Conservation (phyloP, 1,140 invertebrate genomes). For the Rhyzopertha dominica region DNA sequence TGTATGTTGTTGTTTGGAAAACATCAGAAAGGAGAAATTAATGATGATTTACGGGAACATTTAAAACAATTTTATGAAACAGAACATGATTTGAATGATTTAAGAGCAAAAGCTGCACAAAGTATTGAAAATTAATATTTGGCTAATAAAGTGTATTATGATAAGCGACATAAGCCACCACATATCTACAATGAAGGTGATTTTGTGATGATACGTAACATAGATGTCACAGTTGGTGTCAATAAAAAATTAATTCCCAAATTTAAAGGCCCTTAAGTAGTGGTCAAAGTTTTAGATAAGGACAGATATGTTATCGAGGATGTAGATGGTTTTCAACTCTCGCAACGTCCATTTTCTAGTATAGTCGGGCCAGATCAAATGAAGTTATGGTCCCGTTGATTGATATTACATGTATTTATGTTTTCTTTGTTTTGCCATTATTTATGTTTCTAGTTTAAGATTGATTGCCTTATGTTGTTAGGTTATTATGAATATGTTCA, state of each 20-base stretch:
- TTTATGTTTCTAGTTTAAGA: no score
- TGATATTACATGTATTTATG: no score
- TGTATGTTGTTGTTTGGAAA: conserved; percentile 27
- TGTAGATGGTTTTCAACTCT: conserved; percentile 28
- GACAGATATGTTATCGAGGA: conserved; percentile 31
- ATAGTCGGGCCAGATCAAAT: conserved; percentile 17
- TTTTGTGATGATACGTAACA: conserved; percentile 32
- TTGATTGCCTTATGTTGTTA: no score
- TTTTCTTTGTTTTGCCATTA: no score
- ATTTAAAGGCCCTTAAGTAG: conserved; percentile 33
- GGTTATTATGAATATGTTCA: no score
- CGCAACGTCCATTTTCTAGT: conserved; percentile 19
- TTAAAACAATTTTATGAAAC: neutral
- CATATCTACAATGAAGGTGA: conserved; percentile 26
- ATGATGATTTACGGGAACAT: conserved; percentile 17
- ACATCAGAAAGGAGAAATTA: conserved; percentile 19
- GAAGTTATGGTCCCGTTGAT: no score
- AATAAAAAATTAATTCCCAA: conserved; percentile 32
- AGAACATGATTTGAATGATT: conserved; percentile 6
- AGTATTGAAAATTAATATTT: conserved; percentile 14
- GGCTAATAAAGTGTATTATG: conserved; percentile 12
- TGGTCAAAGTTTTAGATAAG: conserved; percentile 28
- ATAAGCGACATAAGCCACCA: conserved; percentile 24
- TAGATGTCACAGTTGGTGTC: conserved; percentile 25
- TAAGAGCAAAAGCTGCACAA: conserved; percentile 11